A percentile compares a stretch with the other conserved stretches of the same genome.
Conservation (phyloP, 2,888 invertebrate species). For the Cancer borealis region DNA sequence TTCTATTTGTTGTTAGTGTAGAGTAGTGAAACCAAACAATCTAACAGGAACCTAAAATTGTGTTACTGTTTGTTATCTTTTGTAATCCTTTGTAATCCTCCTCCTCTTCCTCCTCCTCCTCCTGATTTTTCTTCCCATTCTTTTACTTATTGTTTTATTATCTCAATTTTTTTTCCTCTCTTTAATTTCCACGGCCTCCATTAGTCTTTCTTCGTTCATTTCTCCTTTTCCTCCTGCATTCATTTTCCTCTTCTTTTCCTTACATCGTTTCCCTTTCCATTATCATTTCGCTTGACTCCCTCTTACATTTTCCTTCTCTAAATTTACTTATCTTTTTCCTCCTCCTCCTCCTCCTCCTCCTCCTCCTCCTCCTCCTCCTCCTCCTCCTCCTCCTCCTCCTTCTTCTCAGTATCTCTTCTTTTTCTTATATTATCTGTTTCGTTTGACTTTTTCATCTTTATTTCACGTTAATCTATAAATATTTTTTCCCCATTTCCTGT, state of each 20-base stretch:
- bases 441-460: not conserved
- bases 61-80: too few species aligned
- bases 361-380: not conserved
- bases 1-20: too few species aligned
- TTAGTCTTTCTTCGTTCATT: not conserved
- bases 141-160: not conserved
- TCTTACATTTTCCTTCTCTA: not conserved
- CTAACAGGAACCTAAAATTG: too few species aligned
- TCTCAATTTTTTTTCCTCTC: not conserved
- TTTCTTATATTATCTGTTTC: not conserved
- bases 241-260: not conserved
- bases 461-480: not conserved
- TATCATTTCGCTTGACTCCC: not conserved
- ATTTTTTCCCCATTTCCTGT: not conserved
- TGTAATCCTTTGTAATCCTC: not conserved
- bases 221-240: not conserved
- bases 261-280: not conserved
- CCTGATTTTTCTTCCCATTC: too few species aligned
- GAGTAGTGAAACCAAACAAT: too few species aligned
- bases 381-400: not conserved
- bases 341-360: not conserved
- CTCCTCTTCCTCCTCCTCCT: not conserved
- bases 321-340: not conserved
- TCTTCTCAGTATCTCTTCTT: not conserved
- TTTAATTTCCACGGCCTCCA: not conserved